Percentiles rank a stretch among this genome's conserved stretches.
Conservation (phyloP, 1,140 invertebrate genomes). For the Drosophila melanica region DNA sequence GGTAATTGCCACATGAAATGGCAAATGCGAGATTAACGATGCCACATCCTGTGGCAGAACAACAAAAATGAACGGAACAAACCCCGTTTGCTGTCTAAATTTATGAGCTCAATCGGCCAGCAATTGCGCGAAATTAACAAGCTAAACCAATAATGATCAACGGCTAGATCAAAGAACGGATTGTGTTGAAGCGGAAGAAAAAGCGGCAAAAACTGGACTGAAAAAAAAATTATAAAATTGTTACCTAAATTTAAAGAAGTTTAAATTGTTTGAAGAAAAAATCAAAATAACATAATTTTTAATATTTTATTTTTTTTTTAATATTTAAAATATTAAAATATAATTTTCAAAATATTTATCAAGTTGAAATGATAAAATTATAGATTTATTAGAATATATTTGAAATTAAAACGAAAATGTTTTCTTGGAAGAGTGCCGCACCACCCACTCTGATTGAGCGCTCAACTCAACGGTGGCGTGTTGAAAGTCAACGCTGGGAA, state of each 20-base stretch:
- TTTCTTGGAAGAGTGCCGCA: too few species aligned
- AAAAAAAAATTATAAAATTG: too few species aligned
- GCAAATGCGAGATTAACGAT: conserved; percentile 62
- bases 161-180: conserved; percentile 32
- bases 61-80: conserved; percentile 37
- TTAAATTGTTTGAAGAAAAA: too few species aligned
- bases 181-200: background rate
- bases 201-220: background rate
- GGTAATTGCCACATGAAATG: conserved; percentile 75
- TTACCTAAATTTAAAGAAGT: too few species aligned
- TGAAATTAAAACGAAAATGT: too few species aligned
- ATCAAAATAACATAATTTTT: too few species aligned
- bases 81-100: conserved; percentile 74
- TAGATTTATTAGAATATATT: too few species aligned
- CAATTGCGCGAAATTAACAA: conserved; percentile 58
- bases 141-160: conserved; percentile 18
- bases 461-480: conserved; percentile 44
- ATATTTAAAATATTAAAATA: too few species aligned
- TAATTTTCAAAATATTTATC: too few species aligned
- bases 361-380: too few species aligned
- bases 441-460: conserved; percentile 64
- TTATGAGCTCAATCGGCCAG: conserved; percentile 68
- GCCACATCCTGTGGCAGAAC: conserved; percentile 69
- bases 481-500: conserved; percentile 1
- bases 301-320: too few species aligned